Evolutionary conservation across 2,113 vertebrate species (phyloP), one percentile per base, ranked within the genome.

Genomic region (Aix galericulata): DNA sequence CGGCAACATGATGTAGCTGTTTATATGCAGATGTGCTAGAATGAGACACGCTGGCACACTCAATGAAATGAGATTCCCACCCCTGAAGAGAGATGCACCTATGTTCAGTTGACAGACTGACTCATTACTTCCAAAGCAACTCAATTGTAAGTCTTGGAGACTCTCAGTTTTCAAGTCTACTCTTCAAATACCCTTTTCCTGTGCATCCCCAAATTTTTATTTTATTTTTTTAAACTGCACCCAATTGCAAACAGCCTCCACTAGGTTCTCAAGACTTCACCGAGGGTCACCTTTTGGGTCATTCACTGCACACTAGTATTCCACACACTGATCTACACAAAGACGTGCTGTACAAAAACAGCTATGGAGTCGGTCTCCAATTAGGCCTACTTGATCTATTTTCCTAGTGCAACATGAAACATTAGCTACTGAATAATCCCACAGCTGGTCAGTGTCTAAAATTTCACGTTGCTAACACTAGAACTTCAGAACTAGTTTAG

Each of bases 351-450:
- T 13, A 44, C 56, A 77, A 29, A 75, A 7, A 64, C 9, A 81
- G 77, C 46, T 31, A 42, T 3, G 48, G 76, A 78, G 56, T 34
- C 17, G 40, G 53, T 29, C 23, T n/a, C 82, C 64, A 72, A 5
- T 23, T 6, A 85, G 64, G 85, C 27, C 62, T 21, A 60, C 34
- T 11, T 18, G 40, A 91, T 64, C 81, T 22, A 60, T 62, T 52
- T 77, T 64, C 73, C 64, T 60, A 8, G 11, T 20, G 89, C 52
- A 87, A 96, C 80, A 23, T 16, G 76, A 86, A 88, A 59, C 48
- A 42, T 9, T 2, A 36, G 11, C 77, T 64, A 36, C 48, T 21
- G 59, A 90, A 27, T 32, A 32, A 67, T 56, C 79, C 69, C 85
- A 69, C 71, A 89, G 63, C 82, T 81, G 48, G 48, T 4, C 60